These are phyloP conservation scores for Calephelis perditalis DNA, from an alignment of 2,888 invertebrate genomes.

Conservation along the genomic window DNA sequence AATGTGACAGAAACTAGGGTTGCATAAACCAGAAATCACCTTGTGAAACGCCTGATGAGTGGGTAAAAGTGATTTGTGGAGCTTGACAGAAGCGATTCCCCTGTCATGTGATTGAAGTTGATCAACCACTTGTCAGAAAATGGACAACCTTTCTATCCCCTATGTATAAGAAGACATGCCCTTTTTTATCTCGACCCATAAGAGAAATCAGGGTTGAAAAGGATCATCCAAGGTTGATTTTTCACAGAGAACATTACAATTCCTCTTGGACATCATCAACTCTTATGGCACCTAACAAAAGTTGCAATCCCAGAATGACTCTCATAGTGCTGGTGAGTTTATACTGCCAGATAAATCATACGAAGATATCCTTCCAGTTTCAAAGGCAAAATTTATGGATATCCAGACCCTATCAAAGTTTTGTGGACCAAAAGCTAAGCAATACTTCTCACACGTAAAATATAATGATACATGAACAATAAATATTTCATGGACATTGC, in stretches of 20 bases:
- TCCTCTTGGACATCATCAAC: not conserved
- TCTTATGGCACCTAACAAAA: constrained; percentile 4
- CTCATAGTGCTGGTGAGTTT: not conserved
- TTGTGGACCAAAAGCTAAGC: constrained; percentile 13
- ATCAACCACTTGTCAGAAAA: too few relatives aligned
- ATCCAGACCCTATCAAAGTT: constrained; percentile 8
- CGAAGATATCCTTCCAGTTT: not conserved
- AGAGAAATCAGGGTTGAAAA: constrained; percentile 31
- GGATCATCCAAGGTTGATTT: constrained; percentile 30
- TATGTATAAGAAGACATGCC: constrained; percentile 28
- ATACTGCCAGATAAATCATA: constrained; percentile 17
- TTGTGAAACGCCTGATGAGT: constrained; percentile 4
- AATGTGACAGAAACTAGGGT: too few relatives aligned
- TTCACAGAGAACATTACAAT: constrained; percentile 24
- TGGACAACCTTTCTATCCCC: constrained; percentile 19
- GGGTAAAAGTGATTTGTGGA: constrained; percentile 23
- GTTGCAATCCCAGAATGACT: constrained; percentile 9
- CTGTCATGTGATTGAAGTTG: too few relatives aligned
- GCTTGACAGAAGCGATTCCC: too few relatives aligned
- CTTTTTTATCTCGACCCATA: constrained; percentile 31
- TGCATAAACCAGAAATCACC: too few relatives aligned
- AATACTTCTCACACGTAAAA: constrained; percentile 11
- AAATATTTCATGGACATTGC: constrained; percentile 9
- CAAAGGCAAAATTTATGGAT: constrained; percentile 9
- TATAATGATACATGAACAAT: constrained; percentile 10